Conservation (phyloP, 2,113 vertebrate genomes). For the Labeo catla region DNA sequence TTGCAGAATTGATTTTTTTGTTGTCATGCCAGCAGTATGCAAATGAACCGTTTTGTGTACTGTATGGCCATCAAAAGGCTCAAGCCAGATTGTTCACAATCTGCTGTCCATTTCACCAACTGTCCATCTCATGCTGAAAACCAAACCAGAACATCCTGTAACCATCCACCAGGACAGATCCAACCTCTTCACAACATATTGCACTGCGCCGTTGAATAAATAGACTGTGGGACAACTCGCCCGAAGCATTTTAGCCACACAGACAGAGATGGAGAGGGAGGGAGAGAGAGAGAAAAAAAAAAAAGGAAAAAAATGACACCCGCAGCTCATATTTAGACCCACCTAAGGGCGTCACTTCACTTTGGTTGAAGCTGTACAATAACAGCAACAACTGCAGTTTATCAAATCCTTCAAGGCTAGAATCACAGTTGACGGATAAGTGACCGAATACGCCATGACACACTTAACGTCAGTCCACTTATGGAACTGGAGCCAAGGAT, state of each 20-base stretch:
- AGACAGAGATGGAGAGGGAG: not conserved
- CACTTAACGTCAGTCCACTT: slow-evolving; percentile 67
- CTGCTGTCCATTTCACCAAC: slow-evolving; percentile 47
- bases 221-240: slow-evolving; percentile 50
- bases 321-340: slow-evolving; percentile 6
- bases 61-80: slow-evolving; percentile 26
- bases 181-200: slow-evolving; percentile 33
- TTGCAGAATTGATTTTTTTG: slow-evolving; percentile 20
- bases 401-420: slow-evolving; percentile 79
- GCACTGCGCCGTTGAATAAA: not conserved
- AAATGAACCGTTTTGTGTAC: slow-evolving; percentile 42
- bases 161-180: slow-evolving; percentile 3
- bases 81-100: slow-evolving; percentile 38
- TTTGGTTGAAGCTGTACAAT: slow-evolving; percentile 72
- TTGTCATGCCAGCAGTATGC: slow-evolving; percentile 41
- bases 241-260: slow-evolving; percentile 72
- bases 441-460: slow-evolving; percentile 76
- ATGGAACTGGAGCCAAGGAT: slow-evolving; percentile 45
- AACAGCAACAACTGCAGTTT: slow-evolving; percentile 80
- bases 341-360: slow-evolving; percentile 20
- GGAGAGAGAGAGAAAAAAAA: not conserved
- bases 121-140: slow-evolving; percentile 38
- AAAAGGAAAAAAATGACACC: not conserved
- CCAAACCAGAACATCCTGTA: slow-evolving; percentile 28
- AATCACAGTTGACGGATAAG: slow-evolving; percentile 74